Conservation (phyloP, 64 coral and sea anemone genomes). For the Anthopleura sola region DNA sequence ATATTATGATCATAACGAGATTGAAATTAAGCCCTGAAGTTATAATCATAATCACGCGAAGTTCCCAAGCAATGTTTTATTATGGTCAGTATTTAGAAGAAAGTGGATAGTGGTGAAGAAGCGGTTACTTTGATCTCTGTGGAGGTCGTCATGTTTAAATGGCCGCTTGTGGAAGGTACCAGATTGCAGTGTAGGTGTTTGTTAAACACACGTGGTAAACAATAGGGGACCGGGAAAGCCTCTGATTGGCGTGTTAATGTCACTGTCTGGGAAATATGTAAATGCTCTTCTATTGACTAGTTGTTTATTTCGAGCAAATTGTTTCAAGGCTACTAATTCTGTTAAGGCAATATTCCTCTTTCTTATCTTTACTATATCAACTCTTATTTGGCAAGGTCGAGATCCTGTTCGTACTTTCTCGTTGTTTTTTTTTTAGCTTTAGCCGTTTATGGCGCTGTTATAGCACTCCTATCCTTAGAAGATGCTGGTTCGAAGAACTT, state of each 20-base stretch:
- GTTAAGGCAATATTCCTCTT: neutral
- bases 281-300: neutral
- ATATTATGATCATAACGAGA: too few relatives aligned
- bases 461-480: neutral
- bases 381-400: neutral
- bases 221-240: neutral
- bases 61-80: too few relatives aligned
- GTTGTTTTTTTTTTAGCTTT: neutral
- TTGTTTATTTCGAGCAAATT: neutral
- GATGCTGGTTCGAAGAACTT: neutral
- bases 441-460: too few relatives aligned
- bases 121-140: neutral
- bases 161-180: neutral
- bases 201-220: neutral
- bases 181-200: neutral
- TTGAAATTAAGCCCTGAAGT: too few relatives aligned
- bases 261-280: neutral
- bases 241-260: neutral
- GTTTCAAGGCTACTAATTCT: neutral
- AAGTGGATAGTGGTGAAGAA: neutral
- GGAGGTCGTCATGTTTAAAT: neutral
- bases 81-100: too few relatives aligned
- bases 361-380: neutral
- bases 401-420: neutral
- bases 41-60: too few relatives aligned